These are phyloP conservation scores for Lucinisca nassula DNA, from an alignment of 2,888 invertebrate genomes.

Conservation along the genomic window DNA sequence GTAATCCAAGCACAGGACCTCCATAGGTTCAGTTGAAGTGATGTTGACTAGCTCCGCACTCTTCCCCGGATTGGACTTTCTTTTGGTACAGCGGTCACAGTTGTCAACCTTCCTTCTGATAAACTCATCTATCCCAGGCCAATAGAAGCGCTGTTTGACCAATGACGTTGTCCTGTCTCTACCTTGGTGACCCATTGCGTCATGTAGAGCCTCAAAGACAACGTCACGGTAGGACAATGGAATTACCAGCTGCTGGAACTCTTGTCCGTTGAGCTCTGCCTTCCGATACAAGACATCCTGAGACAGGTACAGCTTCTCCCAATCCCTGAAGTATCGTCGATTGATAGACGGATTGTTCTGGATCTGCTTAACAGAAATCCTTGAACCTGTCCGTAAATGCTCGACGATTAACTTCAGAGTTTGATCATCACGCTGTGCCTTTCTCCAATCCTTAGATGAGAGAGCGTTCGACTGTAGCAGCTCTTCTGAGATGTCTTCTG, in stretches of 20 bases:
- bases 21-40: neutral
- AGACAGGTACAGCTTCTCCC: too few species aligned
- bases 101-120: neutral
- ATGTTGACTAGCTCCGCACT: neutral
- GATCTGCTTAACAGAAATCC: neutral
- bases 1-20: neutral
- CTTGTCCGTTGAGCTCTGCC: too few species aligned
- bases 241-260: too few species aligned
- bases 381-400: neutral
- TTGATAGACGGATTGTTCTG: too few species aligned
- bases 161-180: slow-evolving; percentile 1
- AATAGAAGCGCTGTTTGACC: slow-evolving; percentile 1
- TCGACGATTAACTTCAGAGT: neutral
- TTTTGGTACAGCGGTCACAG: slow-evolving; percentile 1
- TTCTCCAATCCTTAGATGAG: neutral
- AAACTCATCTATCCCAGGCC: slow-evolving; percentile 10
- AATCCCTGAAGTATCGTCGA: too few species aligned
- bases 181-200: too few species aligned
- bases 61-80: neutral
- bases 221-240: too few species aligned
- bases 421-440: neutral
- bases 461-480: neutral
- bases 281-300: too few species aligned
- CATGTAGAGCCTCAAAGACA: too few species aligned
- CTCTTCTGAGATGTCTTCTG: neutral